Percentiles rank a stretch among this genome's conserved stretches.
Evolutionary conservation across 2,113 vertebrate genomes (phyloP).

Genomic region (Tenebrosternarchus preto): DNA sequence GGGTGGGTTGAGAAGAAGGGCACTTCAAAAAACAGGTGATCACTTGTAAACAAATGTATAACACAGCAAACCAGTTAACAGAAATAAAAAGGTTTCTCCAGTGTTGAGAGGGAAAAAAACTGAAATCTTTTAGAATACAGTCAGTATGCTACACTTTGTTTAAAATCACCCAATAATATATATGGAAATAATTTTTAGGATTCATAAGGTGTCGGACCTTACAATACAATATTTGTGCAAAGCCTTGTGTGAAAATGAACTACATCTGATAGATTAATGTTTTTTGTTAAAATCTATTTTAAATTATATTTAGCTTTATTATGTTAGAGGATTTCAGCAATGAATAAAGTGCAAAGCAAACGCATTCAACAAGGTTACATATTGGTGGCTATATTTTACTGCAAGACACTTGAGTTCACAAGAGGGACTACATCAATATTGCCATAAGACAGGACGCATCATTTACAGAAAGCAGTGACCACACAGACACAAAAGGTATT

Average conservation of each 20-base stretch:
- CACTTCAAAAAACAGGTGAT: slow-evolving; percentile 29
- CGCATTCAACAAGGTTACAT: slow-evolving; percentile 38
- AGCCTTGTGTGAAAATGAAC: slow-evolving; percentile 2
- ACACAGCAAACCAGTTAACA: slow-evolving; percentile 28
- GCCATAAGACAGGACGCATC: slow-evolving; percentile 26
- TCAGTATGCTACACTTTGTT: background rate
- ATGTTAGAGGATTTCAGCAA: slow-evolving; percentile 22
- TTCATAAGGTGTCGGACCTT: background rate
- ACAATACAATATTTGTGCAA: background rate
- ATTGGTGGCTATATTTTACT: slow-evolving; percentile 52
- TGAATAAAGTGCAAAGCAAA: slow-evolving; percentile 43
- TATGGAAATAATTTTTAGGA: background rate
- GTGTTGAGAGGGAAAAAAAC: slow-evolving; percentile 23
- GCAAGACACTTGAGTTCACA: slow-evolving; percentile 50
- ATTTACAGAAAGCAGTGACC: slow-evolving; percentile 40
- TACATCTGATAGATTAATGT: background rate
- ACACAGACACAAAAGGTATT: slow-evolving; percentile 15
- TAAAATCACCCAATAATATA: slow-evolving; percentile 3
- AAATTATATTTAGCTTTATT: background rate
- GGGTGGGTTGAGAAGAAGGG: background rate
- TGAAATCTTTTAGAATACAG: background rate
- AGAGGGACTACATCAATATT: slow-evolving; percentile 40
- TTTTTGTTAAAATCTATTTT: background rate
- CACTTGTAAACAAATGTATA: slow-evolving; percentile 27
- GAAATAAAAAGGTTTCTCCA: slow-evolving; percentile 6